Evolutionary conservation across 2,888 invertebrate species (phyloP).

Genomic region (Orthonychiurus folsomi): DNA sequence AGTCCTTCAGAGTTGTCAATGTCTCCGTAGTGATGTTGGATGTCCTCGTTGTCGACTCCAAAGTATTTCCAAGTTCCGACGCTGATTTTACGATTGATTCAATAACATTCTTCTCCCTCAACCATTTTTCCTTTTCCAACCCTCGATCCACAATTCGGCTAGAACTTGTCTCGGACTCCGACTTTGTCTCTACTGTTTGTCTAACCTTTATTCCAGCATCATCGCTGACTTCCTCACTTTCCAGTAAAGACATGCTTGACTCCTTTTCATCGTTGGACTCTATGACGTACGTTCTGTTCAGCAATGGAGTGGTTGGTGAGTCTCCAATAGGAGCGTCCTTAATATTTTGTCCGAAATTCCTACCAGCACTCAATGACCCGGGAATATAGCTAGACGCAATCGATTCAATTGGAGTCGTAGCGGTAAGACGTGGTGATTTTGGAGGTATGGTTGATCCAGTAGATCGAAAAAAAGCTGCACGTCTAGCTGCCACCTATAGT

Average conservation of each 20-base stretch:
- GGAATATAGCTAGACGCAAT: background rate
- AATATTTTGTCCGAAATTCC: too few relatives aligned
- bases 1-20: background rate
- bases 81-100: background rate
- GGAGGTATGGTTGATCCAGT: background rate
- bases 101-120: background rate
- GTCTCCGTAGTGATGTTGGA: background rate
- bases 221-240: background rate
- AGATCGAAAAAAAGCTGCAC: slow-evolving; percentile 38
- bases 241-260: background rate
- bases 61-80: background rate
- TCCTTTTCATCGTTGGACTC: slow-evolving; percentile 2
- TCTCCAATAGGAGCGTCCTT: too few relatives aligned
- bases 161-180: background rate
- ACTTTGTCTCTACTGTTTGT: background rate
- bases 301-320: background rate
- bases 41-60: background rate
- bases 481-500: slow-evolving; percentile 36
- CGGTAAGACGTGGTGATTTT: background rate
- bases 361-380: too few relatives aligned
- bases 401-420: background rate
- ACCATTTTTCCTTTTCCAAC: background rate
- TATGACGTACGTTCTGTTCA: background rate
- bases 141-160: background rate
- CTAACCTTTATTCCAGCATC: background rate